A percentile compares a stretch with the other conserved stretches of the same genome.
phyloP scores from a whole-genome alignment of 1,140 invertebrate species.

The Dendrolimus punctatus region DNA sequence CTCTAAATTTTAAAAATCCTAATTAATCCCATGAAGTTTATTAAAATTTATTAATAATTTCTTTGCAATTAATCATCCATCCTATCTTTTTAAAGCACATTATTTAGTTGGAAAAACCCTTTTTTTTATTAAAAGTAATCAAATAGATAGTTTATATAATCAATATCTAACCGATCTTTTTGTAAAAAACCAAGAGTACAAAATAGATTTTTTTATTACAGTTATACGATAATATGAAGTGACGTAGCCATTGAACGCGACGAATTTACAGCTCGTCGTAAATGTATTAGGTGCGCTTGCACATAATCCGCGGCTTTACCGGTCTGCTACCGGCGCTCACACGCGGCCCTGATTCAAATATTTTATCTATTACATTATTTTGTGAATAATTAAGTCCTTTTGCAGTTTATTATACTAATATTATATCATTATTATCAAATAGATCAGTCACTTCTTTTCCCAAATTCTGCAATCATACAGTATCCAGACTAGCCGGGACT shows the following conservation, averaged over 20 bases:
- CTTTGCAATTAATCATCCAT: no score
- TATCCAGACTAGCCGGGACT: no score
- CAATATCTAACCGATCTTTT: no score
- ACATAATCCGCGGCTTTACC: slow-evolving; percentile 40
- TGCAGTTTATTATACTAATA: slow-evolving; percentile 3
- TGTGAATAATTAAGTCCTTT: slow-evolving; percentile 16
- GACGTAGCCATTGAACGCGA: slow-evolving; percentile 38
- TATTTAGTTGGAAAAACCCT: no score
- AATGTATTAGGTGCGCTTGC: slow-evolving; percentile 43
- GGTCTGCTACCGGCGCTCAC: slow-evolving; percentile 30
- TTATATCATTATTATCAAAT: neutral
- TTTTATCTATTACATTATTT: slow-evolving; percentile 23
- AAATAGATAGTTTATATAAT: no score
- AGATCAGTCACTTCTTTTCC: no score
- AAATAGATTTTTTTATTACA: slow-evolving; percentile 29
- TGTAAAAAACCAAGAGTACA: slow-evolving; percentile 14
- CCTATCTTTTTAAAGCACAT: no score
- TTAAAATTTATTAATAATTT: no score
- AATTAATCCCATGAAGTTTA: no score
- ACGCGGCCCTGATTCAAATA: slow-evolving; percentile 33
- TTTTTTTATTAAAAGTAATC: no score
- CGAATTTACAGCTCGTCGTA: slow-evolving; percentile 50
- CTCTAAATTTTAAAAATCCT: no score
- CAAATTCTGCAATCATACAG: no score
- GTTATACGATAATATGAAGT: slow-evolving; percentile 13